Base-by-base conservation (phyloP, 2,888 invertebrate species). In the Sussaba pulchella region DNA sequence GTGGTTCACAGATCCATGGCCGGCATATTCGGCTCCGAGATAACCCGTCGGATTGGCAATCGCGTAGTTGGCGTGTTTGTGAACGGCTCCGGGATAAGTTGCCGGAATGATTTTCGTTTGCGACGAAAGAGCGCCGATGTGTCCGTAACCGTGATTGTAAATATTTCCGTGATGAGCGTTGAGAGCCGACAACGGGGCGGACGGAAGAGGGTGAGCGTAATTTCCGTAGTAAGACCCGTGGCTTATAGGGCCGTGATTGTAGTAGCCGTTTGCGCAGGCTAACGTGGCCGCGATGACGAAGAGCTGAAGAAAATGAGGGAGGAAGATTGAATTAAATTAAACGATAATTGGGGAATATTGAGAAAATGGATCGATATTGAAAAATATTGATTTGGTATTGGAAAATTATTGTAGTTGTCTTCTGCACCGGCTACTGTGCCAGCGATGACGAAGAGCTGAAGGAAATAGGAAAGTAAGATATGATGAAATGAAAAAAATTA, bases 171-270 rank as follows among this genome's bases (percentile, higher is more conserved):
- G 64, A 73, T 74, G 73, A 5, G 61, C 26, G 43, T 54, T 36
- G 17, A 71, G 9, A 14, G 78, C 52, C 9, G 75, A 43, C 57
- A 95, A 88, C 83, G 94, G 66, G 8, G 36, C 70, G 5, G 67
- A 19, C 17, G 45, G 43, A 1, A 26, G 61, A 8, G 31, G 69
- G 45, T 64, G 67, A 21, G 57, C 82, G 71, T 83, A 78, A 63
- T 75, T 61, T 19, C 78, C 82, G 39, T 82, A 79, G 61, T 78
- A 71, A 19, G 76, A n/a, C 26, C 63, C 76, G 39, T 69, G 43
- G 6, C 26, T 57, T 17, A 26, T 39, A n/a, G 76, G 76, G 39
- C 80, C 83, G 50, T 84, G 84, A 57, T 76, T 82, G 75, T 80
- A 78, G 73, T 83, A 84, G 8, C 75, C 84, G 14, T 81, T 78